Evolutionary conservation across 2,113 vertebrate species (phyloP).

Genomic region (Urocynchramus pylzowi): DNA sequence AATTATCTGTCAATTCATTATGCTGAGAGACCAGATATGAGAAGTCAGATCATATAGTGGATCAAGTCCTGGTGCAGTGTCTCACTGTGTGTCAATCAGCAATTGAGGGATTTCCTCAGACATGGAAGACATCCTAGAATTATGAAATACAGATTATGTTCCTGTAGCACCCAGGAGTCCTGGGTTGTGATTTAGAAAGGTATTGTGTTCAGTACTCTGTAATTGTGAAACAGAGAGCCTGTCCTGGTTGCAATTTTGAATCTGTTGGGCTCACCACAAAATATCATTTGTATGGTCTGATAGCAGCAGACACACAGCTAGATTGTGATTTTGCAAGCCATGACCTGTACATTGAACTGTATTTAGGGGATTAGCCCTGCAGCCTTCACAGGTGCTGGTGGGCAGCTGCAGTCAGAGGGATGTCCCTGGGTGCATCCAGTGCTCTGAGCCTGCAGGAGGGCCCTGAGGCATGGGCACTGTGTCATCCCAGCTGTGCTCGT

Average conservation of each 20-base stretch:
- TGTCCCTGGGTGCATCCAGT: not conserved
- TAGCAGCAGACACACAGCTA: not conserved
- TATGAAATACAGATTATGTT: not conserved
- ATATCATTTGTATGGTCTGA: not conserved
- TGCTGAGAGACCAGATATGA: not conserved
- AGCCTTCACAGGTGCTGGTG: not conserved
- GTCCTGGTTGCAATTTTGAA: not conserved
- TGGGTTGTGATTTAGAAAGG: not conserved
- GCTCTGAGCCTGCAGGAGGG: not conserved
- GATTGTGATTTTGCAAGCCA: not conserved
- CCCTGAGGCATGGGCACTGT: fast-evolving
- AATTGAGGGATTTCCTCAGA: not conserved
- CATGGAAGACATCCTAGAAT: not conserved
- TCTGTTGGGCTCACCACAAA: not conserved
- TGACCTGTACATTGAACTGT: not conserved
- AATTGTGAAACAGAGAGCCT: not conserved
- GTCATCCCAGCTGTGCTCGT: not conserved
- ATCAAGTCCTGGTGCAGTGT: not conserved
- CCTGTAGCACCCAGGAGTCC: not conserved
- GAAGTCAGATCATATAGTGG: not conserved
- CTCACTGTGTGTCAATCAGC: not conserved
- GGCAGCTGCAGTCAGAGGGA: not conserved
- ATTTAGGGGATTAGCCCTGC: not conserved
- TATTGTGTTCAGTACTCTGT: not conserved
- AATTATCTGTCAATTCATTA: not conserved